phyloP scores from a whole-genome alignment of 2,888 invertebrate species.

The Loripinus fragilis region DNA sequence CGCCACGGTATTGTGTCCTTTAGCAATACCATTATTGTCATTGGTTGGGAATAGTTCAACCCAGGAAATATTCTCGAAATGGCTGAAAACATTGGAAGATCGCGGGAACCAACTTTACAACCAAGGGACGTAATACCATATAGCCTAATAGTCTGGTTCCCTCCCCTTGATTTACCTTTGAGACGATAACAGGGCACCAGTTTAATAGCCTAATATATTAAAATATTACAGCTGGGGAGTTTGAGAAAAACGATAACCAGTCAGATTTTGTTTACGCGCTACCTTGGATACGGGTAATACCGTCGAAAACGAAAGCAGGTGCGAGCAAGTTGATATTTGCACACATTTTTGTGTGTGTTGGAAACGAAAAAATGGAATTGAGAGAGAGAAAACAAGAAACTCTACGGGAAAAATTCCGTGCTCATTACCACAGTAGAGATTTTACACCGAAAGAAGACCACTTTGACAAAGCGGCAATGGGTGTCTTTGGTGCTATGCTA shows the following conservation, averaged over 20 bases:
- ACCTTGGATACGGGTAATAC: slow-evolving; percentile 54
- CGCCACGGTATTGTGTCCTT: too few relatives aligned
- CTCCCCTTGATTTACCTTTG: too few relatives aligned
- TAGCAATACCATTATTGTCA: too few relatives aligned
- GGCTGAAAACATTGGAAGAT: too few relatives aligned
- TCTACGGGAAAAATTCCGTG: slow-evolving; percentile 68
- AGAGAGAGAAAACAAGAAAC: slow-evolving; percentile 64
- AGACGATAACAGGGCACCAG: too few relatives aligned
- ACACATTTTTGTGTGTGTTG: not conserved
- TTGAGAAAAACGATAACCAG: not conserved
- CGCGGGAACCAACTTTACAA: too few relatives aligned
- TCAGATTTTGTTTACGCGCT: slow-evolving; percentile 46
- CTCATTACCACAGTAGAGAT: slow-evolving; percentile 69
- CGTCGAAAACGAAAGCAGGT: slow-evolving; percentile 54
- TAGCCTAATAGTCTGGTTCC: too few relatives aligned
- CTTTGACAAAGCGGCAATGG: slow-evolving; percentile 56
- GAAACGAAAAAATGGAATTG: slow-evolving; percentile 60
- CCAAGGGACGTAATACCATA: too few relatives aligned
- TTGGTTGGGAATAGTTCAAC: too few relatives aligned
- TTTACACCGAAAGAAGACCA: slow-evolving; percentile 65
- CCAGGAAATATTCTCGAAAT: too few relatives aligned
- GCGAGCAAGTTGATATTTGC: slow-evolving; percentile 31
- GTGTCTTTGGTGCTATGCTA: slow-evolving; percentile 63
- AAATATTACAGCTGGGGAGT: too few relatives aligned
- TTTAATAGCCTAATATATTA: too few relatives aligned